Evolutionary conservation across 1,140 invertebrate genomes (phyloP).

Genomic region (Battus philenor): DNA sequence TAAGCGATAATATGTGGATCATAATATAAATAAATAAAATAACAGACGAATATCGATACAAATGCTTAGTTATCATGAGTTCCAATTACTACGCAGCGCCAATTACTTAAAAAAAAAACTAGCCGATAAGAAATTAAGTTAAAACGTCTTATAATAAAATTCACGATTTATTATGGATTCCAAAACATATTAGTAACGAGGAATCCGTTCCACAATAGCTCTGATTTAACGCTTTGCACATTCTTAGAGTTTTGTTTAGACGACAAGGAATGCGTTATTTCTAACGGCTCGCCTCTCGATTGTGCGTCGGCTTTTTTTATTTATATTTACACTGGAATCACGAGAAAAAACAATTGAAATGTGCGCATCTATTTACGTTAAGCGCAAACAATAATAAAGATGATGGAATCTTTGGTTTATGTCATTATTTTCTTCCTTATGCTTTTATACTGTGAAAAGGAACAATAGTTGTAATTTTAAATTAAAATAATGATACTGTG

Average conservation of each 20-base stretch:
- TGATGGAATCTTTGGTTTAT: slow-evolving; percentile 17
- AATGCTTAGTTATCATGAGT: too few relatives aligned
- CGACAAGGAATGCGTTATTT: slow-evolving; percentile 38
- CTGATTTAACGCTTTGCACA: slow-evolving; percentile 24
- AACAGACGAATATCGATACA: too few relatives aligned
- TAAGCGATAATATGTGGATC: too few relatives aligned
- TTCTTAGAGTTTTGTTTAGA: slow-evolving; percentile 34
- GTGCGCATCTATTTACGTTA: slow-evolving; percentile 10
- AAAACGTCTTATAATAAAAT: slow-evolving; percentile 2
- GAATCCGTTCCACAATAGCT: slow-evolving; percentile 23
- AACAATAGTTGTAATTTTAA: too few relatives aligned
- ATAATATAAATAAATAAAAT: too few relatives aligned
- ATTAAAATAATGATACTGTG: too few relatives aligned
- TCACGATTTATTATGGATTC: slow-evolving; percentile 17
- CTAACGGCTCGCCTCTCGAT: slow-evolving; percentile 28
- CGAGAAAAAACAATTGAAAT: slow-evolving; percentile 38
- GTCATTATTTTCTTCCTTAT: slow-evolving; percentile 1
- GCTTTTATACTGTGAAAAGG: too few relatives aligned
- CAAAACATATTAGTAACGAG: slow-evolving; percentile 20
- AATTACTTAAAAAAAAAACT: too few relatives aligned
- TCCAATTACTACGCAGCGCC: too few relatives aligned
- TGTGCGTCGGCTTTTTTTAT: slow-evolving; percentile 31
- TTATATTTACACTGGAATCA: slow-evolving; percentile 39
- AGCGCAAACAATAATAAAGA: slow-evolving; percentile 20
- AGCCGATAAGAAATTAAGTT: too few relatives aligned